Evolutionary conservation across 2,113 vertebrate genomes (phyloP), one percentile per base, ranked within the genome.

Genomic region (Stictonetta naevosa): DNA sequence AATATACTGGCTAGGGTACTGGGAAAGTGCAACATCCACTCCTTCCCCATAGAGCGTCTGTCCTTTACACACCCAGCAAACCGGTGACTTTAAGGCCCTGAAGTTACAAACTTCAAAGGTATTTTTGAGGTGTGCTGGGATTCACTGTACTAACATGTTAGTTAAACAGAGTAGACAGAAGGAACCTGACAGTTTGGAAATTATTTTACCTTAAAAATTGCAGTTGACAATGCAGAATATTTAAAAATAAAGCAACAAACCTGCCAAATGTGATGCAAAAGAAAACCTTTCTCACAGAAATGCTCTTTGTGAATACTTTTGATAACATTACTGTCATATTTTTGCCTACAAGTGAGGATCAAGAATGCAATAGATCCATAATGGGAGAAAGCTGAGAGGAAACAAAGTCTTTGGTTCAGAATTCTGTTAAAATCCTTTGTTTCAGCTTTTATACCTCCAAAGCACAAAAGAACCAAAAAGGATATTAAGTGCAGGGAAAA

Each of bases 81-180:
- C 20, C 3, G 2, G 5, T 29, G 56, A 42, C 20, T 36, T 33
- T 20, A 4, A 66, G 38, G 25, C 36, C 58, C 29, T 0, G 1
- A 66, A 1, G 2, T 15, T 46, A 56, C 13, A 71, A 50, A 90
- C 15, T 14, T 28, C 50, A 25, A 3, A 9, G 22, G 1, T 13
- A 59, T 26, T 91, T 83, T 52, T 52, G 0, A 53, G 69, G n/a
- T 2, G 2, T 10, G 10, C 33, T 77, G 59, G 31, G 36, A 38
- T 52, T 69, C 28, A 48, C 5, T 21, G 9, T 12, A 58, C 64
- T 42, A 64, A 50, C 5, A 3, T 6, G 46, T 0, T 1, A 3
- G 34, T 48, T 63, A 90, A 83, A 31, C 15, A 71, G 17, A 85
- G 20, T 1, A 67, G 64, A 42, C 53, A 60, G 71, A 86, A 86